These are phyloP conservation scores for Zele albiditarsus DNA, from an alignment of 2,888 invertebrate genomes.

Conservation along the genomic window DNA sequence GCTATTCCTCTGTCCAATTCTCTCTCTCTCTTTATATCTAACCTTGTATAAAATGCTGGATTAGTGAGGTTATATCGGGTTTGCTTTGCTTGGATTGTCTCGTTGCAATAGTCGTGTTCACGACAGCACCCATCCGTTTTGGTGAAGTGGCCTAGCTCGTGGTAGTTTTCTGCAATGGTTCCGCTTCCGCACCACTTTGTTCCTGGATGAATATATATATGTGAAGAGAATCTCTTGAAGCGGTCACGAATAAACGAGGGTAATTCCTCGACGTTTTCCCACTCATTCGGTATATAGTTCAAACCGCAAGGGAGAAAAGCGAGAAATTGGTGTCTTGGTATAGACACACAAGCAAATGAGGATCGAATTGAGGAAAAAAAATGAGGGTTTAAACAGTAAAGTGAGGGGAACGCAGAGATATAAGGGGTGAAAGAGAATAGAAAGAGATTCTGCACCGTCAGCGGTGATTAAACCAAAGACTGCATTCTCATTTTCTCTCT, in stretches of 20 bases:
- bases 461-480: neutral
- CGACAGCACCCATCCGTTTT: conserved; percentile 67
- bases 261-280: conserved; percentile 35
- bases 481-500: neutral
- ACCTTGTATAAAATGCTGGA: conserved; percentile 64
- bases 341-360: conserved; percentile 4
- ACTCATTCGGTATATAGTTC: neutral
- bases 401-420: neutral
- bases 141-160: conserved; percentile 60
- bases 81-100: conserved; percentile 59
- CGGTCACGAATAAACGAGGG: conserved; percentile 42
- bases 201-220: conserved; percentile 50
- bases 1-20: no score
- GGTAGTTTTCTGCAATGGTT: conserved; percentile 58
- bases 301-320: conserved; percentile 15
- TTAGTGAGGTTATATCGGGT: conserved; percentile 63
- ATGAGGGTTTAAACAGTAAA: neutral
- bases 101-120: conserved; percentile 65
- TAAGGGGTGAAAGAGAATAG: conserved; percentile 12
- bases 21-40: neutral
- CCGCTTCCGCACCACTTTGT: conserved; percentile 69
- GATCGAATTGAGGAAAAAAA: neutral
- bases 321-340: neutral
- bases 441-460: conserved; percentile 29
- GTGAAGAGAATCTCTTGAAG: conserved; percentile 15